These are phyloP conservation scores for Tolmerus cingulatus DNA, from an alignment of 2,888 invertebrate genomes.

Conservation along the genomic window DNA sequence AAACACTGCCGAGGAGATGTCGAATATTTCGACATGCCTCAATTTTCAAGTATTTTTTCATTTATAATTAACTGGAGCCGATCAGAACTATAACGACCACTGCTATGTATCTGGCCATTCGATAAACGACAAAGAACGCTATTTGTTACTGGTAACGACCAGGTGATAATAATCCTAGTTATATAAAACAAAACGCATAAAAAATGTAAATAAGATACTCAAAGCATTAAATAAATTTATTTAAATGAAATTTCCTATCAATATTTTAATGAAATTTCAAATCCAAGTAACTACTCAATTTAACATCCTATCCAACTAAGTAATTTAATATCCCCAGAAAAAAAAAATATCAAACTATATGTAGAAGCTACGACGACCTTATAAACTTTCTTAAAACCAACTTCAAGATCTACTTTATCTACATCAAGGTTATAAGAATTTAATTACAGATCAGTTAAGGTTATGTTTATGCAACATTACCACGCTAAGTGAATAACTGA, in stretches of 20 bases:
- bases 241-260: neutral
- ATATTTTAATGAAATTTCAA: neutral
- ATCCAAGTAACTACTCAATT: too few species aligned
- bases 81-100: constrained; percentile 40
- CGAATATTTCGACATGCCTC: constrained; percentile 48
- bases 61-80: neutral
- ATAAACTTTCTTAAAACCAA: neutral
- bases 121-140: constrained; percentile 17
- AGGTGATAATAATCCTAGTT: constrained; percentile 44
- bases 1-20: constrained; percentile 47
- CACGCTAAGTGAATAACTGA: neutral
- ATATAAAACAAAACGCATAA: constrained; percentile 24
- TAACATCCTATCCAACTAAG: neutral
- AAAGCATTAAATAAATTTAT: constrained; percentile 38
- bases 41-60: constrained; percentile 18
- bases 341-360: too few species aligned
- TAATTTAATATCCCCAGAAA: neutral
- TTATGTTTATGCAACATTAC: neutral
- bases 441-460: neutral
- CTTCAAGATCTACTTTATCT: neutral
- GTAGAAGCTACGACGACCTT: neutral
- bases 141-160: constrained; percentile 41
- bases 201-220: constrained; percentile 43
- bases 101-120: constrained; percentile 38
- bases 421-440: neutral